phyloP scores from a whole-genome alignment of 1,140 invertebrate genomes.

The Dryas iulia region DNA sequence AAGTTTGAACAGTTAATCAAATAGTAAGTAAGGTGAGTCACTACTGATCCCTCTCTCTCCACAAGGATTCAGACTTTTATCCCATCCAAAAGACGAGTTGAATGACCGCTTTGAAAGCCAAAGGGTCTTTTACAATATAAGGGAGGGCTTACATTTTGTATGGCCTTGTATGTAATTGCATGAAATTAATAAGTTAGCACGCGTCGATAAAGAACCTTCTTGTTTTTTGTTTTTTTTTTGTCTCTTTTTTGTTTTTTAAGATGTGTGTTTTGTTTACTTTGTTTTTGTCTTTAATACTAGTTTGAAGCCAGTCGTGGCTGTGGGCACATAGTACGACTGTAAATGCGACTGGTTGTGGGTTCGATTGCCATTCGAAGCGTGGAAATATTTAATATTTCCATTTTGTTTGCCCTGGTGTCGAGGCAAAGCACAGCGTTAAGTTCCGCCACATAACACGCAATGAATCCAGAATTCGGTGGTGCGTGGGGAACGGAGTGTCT shows the following conservation, averaged over 20 bases:
- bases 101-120: slow-evolving; percentile 54
- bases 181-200: slow-evolving; percentile 35
- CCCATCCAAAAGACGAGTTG: slow-evolving; percentile 57
- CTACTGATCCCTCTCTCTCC: slow-evolving; percentile 8
- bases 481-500: too few species aligned
- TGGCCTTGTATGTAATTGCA: slow-evolving; percentile 28
- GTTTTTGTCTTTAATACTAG: neutral
- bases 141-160: slow-evolving; percentile 19
- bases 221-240: slow-evolving; percentile 8
- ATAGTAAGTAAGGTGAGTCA: neutral
- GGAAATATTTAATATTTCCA: too few species aligned
- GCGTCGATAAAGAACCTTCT: slow-evolving; percentile 26
- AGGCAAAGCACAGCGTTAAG: too few species aligned
- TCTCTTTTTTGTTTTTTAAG: slow-evolving; percentile 8
- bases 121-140: slow-evolving; percentile 32
- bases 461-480: too few species aligned
- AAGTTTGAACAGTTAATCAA: slow-evolving; percentile 18
- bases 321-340: too few species aligned
- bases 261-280: neutral
- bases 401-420: too few species aligned
- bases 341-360: too few species aligned
- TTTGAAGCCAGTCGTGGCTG: too few species aligned
- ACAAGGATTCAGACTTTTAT: slow-evolving; percentile 32
- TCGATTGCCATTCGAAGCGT: too few species aligned
- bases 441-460: too few species aligned